Conservation (phyloP, 2,888 invertebrate genomes). For the Pseudococcus viburni region DNA sequence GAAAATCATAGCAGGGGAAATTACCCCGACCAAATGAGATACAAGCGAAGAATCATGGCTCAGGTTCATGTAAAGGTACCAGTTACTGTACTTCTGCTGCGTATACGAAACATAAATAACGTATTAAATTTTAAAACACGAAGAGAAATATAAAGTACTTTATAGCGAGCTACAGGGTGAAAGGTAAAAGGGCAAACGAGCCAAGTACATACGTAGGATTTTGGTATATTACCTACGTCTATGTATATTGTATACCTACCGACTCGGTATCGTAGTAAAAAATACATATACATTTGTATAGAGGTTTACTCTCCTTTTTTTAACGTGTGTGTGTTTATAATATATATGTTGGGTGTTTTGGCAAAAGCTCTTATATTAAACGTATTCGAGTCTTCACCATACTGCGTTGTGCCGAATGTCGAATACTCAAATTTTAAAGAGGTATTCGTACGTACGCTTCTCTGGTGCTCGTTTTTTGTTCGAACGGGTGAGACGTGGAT, state of each 20-base stretch:
- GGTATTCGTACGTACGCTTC: not conserved
- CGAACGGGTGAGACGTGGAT: not conserved
- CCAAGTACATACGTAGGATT: not conserved
- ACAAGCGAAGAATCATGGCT: too few relatives aligned
- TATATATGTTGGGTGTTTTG: slow-evolving; percentile 14
- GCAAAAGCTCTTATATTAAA: slow-evolving; percentile 14
- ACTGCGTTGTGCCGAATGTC: not conserved
- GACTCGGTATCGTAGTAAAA: not conserved
- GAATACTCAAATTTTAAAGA: not conserved
- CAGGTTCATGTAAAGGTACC: not conserved
- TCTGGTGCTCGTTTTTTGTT: not conserved
- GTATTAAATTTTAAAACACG: slow-evolving; percentile 9
- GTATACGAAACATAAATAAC: not conserved
- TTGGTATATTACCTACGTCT: slow-evolving; percentile 3
- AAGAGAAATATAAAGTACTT: not conserved
- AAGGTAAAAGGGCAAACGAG: not conserved
- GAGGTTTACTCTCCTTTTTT: not conserved
- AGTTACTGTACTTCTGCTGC: not conserved
- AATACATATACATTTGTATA: slow-evolving; percentile 12
- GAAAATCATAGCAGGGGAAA: too few relatives aligned
- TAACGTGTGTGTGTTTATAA: not conserved
- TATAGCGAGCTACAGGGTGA: not conserved
- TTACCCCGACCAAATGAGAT: too few relatives aligned
- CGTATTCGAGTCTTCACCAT: not conserved
- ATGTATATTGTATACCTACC: not conserved